Conservation (phyloP, 2,888 invertebrate species). For the Andrena marginata region DNA sequence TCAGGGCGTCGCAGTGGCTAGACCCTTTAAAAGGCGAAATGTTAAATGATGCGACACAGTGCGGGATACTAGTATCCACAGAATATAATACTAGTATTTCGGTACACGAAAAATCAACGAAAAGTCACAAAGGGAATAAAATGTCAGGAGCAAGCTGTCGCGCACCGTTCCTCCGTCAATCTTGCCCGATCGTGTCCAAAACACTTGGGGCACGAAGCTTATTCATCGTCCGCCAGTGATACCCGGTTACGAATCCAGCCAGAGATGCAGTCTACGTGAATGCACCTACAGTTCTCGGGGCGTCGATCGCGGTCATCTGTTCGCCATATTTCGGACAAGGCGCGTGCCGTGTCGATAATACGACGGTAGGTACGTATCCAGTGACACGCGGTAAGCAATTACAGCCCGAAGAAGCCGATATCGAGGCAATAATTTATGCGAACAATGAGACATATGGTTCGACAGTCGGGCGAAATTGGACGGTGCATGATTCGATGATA, state of each 20-base stretch:
- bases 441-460: constrained; percentile 50
- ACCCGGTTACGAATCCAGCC: constrained; percentile 16
- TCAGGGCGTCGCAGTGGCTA: too few species aligned
- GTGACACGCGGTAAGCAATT: constrained; percentile 53
- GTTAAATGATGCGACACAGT: too few species aligned
- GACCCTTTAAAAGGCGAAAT: too few species aligned
- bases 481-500: constrained; percentile 11
- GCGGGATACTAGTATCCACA: too few species aligned
- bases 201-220: constrained; percentile 37
- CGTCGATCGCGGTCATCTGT: constrained; percentile 74
- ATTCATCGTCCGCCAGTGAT: constrained; percentile 28
- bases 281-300: constrained; percentile 31
- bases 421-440: constrained; percentile 54
- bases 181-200: background rate
- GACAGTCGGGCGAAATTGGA: constrained; percentile 30
- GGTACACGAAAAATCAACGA: background rate
- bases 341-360: constrained; percentile 78
- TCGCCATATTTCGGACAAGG: constrained; percentile 78
- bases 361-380: constrained; percentile 46
- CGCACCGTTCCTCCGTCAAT: constrained; percentile 7
- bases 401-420: constrained; percentile 24
- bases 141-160: background rate
- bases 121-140: background rate
- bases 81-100: too few species aligned
- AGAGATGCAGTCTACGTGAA: constrained; percentile 34